Base-by-base conservation (phyloP, 2,113 vertebrate species). In the Cyprinodon tularosa region DNA sequence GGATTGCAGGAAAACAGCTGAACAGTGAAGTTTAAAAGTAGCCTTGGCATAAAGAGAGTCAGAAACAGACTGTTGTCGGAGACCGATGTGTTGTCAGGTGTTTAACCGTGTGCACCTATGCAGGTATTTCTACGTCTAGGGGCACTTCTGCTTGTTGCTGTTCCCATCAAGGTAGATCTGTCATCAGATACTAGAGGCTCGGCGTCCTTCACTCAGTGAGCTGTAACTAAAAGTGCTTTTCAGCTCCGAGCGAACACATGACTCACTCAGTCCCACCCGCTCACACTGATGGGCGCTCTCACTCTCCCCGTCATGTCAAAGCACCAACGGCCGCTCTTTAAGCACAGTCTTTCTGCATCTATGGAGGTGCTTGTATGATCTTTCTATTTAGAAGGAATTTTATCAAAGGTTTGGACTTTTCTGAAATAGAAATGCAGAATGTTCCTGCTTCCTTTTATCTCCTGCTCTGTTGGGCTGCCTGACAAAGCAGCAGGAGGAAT, bases 161-260 rank as follows among this genome's bases (percentile, higher is more conserved):
- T 68, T 87, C 81, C 40, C 75, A 63, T 84, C 67, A 77, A 12
- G 71, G 82, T 77, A 62, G 37, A 85, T 83, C 81, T 86, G 86
- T 88, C 88, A 83, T 80, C 90, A 77, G 72, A 79, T 78, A 78
- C 86, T 81, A 65, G 66, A 73, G 66, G 42, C 62, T 42, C 71
- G 59, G 60, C 79, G 85, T 87, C 86, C 78, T 70, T 88, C 87
- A 85, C 78, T 93, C 88, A 77, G 15, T 75, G 17, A 78, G 53
- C 39, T 50, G 72, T 70, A 68, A 71, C 77, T 80, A 76, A 44
- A 64, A 81, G 81, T 74, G 68, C 60, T 65, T 79, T 71, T 70
- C 71, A 48, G 37, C 76, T 62, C 48, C 10, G 20, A 80, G 78
- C 48, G 66, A 83, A 85, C 74, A 80, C 83, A 81, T 67, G 15